phyloP scores from a whole-genome alignment of 2,113 vertebrate species.

The Felis catus region F.catus_Fca126_mat1.0 CM031428.1:23373001-23373500 shows the following conservation, averaged over 20 bases:
- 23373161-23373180: not conserved
- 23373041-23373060: not conserved
- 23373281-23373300: not conserved
- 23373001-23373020: not conserved
- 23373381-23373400: not conserved
- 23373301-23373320: not conserved
- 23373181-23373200: not conserved
- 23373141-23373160: not conserved
- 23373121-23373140: not conserved
- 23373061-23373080: not conserved
- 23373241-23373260: not conserved
- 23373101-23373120: not conserved
- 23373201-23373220: not conserved
- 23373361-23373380: slow-evolving; percentile 3
- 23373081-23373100: not conserved
- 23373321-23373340: not conserved
- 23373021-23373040: not conserved
- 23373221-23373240: not conserved
- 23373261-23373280: not conserved
- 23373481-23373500: not conserved
- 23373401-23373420: not conserved
- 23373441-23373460: not conserved
- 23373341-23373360: not conserved
- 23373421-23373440: not conserved
- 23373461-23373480: not conserved